phyloP scores from a whole-genome alignment of 35 echinoderm and acorn worm genomes.

The Anneissia japonica region DNA sequence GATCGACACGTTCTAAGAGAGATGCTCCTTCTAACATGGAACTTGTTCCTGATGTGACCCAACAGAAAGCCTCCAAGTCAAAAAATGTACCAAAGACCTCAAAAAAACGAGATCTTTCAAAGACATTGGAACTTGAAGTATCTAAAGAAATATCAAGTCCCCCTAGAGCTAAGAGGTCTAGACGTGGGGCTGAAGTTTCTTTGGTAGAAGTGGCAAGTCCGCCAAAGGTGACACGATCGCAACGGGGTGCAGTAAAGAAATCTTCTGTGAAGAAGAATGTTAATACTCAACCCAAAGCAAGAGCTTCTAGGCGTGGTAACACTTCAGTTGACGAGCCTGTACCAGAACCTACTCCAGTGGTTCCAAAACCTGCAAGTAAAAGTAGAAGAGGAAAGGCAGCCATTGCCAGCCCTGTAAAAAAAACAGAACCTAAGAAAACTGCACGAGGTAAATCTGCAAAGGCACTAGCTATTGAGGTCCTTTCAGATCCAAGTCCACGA shows the following conservation, averaged over 20 bases:
- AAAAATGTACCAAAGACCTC: neutral
- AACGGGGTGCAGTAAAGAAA: neutral
- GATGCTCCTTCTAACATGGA: neutral
- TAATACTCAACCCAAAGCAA: slow-evolving; percentile 10
- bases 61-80: neutral
- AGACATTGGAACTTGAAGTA: neutral
- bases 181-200: too few species aligned
- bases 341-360: slow-evolving; percentile 12
- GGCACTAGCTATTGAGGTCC: neutral
- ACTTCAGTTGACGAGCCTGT: neutral
- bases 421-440: slow-evolving; percentile 31
- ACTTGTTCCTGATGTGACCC: neutral
- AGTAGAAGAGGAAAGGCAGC: slow-evolving; percentile 30
- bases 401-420: neutral
- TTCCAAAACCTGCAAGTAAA: slow-evolving; percentile 55
- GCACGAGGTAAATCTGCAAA: slow-evolving; percentile 19
- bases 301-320: neutral
- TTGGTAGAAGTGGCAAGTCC: neutral
- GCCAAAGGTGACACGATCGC: neutral
- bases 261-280: neutral
- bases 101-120: neutral
- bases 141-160: neutral
- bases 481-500: neutral
- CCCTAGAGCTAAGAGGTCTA: neutral
- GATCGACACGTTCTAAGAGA: neutral